These are phyloP conservation scores for Columba livia DNA, from an alignment of 2,113 vertebrate genomes.

Conservation along the genomic window DNA sequence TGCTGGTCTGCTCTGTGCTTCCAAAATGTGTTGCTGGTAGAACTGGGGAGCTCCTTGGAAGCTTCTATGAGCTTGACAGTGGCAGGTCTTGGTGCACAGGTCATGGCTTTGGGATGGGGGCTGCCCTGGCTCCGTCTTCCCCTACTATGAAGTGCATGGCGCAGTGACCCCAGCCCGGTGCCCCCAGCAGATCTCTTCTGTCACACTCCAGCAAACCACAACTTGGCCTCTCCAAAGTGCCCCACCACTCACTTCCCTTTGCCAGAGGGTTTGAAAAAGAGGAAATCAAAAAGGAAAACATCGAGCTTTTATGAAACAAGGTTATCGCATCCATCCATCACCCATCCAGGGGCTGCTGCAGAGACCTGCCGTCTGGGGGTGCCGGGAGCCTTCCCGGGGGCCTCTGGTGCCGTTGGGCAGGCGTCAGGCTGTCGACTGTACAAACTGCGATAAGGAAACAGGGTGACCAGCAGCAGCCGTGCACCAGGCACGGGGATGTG, in stretches of 20 bases:
- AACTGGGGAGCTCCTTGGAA: not conserved
- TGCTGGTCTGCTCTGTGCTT: not conserved
- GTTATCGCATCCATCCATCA: not conserved
- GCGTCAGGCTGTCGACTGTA: not conserved
- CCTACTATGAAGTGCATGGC: accelerated
- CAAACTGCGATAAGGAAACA: constrained; percentile 66
- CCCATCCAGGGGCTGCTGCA: not conserved
- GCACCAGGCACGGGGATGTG: not conserved
- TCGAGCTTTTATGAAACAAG: not conserved
- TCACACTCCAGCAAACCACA: not conserved
- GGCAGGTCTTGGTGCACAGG: not conserved
- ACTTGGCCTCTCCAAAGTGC: not conserved
- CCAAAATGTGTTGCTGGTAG: not conserved
- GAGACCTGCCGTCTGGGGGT: accelerated
- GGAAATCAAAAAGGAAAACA: not conserved
- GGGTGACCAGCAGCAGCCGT: constrained; percentile 15
- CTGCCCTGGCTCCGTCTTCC: not conserved
- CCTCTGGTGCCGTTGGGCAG: not conserved
- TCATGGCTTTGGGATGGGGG: not conserved
- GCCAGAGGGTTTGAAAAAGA: not conserved
- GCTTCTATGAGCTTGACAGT: not conserved
- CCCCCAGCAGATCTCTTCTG: not conserved
- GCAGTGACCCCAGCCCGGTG: not conserved
- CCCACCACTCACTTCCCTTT: accelerated
- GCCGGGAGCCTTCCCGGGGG: not conserved